phyloP scores from a whole-genome alignment of 2,113 vertebrate species.

The Synodontis membranacea region DNA sequence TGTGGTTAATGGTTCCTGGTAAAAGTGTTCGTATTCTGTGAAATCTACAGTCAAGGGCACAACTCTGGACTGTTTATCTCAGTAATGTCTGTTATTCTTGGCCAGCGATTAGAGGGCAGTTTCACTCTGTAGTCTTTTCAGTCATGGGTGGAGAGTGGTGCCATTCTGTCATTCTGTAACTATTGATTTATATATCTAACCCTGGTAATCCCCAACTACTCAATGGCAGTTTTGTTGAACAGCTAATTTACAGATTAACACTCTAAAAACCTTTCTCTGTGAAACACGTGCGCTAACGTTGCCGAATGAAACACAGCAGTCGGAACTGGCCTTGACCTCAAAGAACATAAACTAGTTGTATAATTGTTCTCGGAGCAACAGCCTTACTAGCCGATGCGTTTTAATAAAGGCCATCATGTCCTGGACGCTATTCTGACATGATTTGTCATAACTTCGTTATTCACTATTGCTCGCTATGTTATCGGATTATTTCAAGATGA shows the following conservation, averaged over 20 bases:
- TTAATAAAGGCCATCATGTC: neutral
- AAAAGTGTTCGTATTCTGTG: conserved; percentile 4
- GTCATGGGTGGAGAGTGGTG: neutral
- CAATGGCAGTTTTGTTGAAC: conserved; percentile 23
- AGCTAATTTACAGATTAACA: conserved; percentile 54
- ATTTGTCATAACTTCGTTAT: neutral
- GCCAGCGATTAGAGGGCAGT: conserved; percentile 16
- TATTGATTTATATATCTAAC: conserved; percentile 38
- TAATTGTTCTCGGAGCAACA: neutral
- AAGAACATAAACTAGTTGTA: conserved; percentile 25
- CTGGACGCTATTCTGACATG: neutral
- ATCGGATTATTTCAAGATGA: neutral
- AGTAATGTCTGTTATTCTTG: conserved; percentile 28
- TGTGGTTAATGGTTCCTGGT: conserved; percentile 26
- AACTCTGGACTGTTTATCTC: conserved; percentile 28
- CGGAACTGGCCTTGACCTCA: conserved; percentile 36
- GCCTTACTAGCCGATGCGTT: neutral
- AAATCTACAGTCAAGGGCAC: conserved; percentile 32
- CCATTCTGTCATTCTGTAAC: conserved; percentile 40
- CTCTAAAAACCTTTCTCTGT: conserved; percentile 36
- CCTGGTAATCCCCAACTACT: conserved; percentile 37
- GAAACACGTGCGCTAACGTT: neutral
- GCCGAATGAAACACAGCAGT: conserved; percentile 29
- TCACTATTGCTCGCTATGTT: neutral
- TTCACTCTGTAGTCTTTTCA: conserved; percentile 28